Conservation (phyloP, 2,113 vertebrate species). For the Echinops telfairi region DNA sequence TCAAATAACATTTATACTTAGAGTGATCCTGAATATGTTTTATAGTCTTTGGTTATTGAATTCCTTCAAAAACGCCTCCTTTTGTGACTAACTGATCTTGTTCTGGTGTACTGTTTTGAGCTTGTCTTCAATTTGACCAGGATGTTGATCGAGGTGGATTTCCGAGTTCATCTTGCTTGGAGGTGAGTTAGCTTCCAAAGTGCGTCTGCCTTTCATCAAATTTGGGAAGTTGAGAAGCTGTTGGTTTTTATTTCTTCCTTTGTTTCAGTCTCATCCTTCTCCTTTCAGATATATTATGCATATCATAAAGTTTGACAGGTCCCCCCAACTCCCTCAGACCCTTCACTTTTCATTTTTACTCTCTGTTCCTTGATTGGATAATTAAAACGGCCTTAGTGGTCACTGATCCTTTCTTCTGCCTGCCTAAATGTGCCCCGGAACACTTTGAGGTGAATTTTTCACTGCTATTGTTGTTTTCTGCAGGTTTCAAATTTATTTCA, state of each 20-base stretch:
- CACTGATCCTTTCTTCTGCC: too few relatives aligned
- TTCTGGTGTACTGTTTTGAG: neutral
- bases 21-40: neutral
- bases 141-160: neutral
- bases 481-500: neutral
- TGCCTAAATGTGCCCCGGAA: too few relatives aligned
- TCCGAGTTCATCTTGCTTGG: neutral
- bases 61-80: neutral
- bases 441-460: neutral
- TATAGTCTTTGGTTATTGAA: neutral
- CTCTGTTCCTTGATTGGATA: too few relatives aligned
- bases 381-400: too few relatives aligned
- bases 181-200: neutral
- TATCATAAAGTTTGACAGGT: too few relatives aligned
- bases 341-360: too few relatives aligned
- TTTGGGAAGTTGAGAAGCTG: neutral
- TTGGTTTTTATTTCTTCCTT: neutral
- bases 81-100: neutral
- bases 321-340: too few relatives aligned
- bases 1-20: neutral
- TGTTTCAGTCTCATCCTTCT: too few relatives aligned
- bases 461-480: neutral
- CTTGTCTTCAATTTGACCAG: neutral
- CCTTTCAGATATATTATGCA: too few relatives aligned
- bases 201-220: neutral